These are phyloP conservation scores for Lepisosteus oculatus DNA, from an alignment of 2,113 vertebrate species.

Conservation along the genomic window DNA sequence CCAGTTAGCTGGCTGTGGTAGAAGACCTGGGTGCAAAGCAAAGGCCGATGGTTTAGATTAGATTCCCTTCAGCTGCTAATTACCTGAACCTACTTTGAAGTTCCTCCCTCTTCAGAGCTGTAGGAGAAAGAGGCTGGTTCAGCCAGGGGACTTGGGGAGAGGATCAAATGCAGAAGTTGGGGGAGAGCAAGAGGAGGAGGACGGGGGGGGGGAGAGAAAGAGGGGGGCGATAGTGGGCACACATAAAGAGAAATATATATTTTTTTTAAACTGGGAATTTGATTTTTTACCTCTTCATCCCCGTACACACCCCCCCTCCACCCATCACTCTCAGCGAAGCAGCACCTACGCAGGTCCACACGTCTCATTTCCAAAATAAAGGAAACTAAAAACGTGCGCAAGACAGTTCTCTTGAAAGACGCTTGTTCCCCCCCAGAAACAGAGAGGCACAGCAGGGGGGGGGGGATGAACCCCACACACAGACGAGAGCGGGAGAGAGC, in stretches of 20 bases:
- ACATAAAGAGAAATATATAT: too few species aligned
- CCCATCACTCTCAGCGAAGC: too few species aligned
- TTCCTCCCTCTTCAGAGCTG: slow-evolving; percentile 78
- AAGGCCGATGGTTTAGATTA: slow-evolving; percentile 80
- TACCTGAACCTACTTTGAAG: slow-evolving; percentile 87
- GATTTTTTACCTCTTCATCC: too few species aligned
- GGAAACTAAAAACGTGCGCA: too few species aligned
- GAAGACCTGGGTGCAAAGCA: slow-evolving; percentile 78
- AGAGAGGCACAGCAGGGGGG: neutral
- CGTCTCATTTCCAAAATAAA: too few species aligned
- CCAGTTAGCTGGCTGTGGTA: slow-evolving; percentile 75
- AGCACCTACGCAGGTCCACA: too few species aligned
- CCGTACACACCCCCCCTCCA: too few species aligned
- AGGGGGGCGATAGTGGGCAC: neutral
- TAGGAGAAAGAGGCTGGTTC: slow-evolving; percentile 75
- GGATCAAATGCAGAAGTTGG: slow-evolving; percentile 71
- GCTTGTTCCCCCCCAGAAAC: neutral
- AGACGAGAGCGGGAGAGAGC: too few species aligned
- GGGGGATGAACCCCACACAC: neutral
- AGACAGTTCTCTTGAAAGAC: too few species aligned
- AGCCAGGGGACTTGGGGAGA: slow-evolving; percentile 76
- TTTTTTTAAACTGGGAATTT: too few species aligned
- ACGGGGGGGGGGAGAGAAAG: slow-evolving; percentile 72
- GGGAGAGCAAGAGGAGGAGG: slow-evolving; percentile 55
- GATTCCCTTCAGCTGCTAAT: slow-evolving; percentile 88